Evolutionary conservation across 2,888 invertebrate species (phyloP).

Genomic region (Caenorhabditis sp.): DNA sequence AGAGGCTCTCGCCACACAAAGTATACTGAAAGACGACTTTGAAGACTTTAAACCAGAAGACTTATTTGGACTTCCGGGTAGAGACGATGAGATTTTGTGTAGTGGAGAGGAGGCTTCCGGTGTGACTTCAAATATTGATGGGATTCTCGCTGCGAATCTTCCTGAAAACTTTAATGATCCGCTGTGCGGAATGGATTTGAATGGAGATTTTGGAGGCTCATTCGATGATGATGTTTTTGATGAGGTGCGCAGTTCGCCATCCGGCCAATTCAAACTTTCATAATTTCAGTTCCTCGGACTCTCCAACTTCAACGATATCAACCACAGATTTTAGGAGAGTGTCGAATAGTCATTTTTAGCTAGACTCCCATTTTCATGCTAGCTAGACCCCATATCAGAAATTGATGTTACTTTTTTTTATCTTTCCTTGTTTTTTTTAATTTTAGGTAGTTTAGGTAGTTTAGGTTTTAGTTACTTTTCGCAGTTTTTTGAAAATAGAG

Average conservation of each 20-base stretch:
- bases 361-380: slow-evolving; percentile 21
- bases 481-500: not conserved
- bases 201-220: slow-evolving; percentile 48
- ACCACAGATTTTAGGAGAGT: not conserved
- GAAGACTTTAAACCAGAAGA: slow-evolving; percentile 42
- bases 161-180: slow-evolving; percentile 55
- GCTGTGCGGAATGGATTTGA: slow-evolving; percentile 60
- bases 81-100: slow-evolving; percentile 62
- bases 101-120: slow-evolving; percentile 60
- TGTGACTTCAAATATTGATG: slow-evolving; percentile 57
- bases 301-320: slow-evolving; percentile 40
- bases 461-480: slow-evolving; percentile 11
- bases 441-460: slow-evolving; percentile 30
- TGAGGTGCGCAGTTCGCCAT: slow-evolving; percentile 22
- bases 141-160: slow-evolving; percentile 54
- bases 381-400: slow-evolving; percentile 3
- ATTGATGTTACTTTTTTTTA: slow-evolving; percentile 20
- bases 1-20: slow-evolving; percentile 54
- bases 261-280: not conserved
- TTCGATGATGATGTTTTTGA: slow-evolving; percentile 62
- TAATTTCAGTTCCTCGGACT: slow-evolving; percentile 51
- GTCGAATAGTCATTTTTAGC: not conserved
- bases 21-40: slow-evolving; percentile 53
- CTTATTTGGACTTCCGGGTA: slow-evolving; percentile 43
- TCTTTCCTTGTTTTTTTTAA: slow-evolving; percentile 16